phyloP scores from a whole-genome alignment of 2,113 vertebrate species.

The Emydocephalus ijimae region DNA sequence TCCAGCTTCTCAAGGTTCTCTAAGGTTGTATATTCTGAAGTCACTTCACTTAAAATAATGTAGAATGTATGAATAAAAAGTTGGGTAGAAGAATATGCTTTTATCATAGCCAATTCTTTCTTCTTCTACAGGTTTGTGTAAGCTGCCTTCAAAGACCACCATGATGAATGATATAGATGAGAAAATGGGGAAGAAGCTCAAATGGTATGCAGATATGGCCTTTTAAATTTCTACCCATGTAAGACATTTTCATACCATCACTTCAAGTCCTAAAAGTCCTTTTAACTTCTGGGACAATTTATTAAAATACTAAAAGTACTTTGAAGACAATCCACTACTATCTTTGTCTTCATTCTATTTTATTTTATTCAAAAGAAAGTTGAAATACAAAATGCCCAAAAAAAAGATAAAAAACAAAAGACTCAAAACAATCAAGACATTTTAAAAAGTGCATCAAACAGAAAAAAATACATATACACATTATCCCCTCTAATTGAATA shows the following conservation, averaged over 20 bases:
- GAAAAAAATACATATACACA: background rate
- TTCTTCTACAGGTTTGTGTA: constrained; percentile 64
- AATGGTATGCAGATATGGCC: constrained; percentile 56
- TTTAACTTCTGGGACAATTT: no score
- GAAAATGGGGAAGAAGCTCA: constrained; percentile 64
- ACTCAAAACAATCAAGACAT: background rate
- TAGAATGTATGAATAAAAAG: background rate
- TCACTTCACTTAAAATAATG: background rate
- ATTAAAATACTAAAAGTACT: background rate
- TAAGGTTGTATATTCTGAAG: background rate
- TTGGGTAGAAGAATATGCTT: background rate
- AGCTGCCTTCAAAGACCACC: constrained; percentile 65
- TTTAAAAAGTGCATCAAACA: background rate
- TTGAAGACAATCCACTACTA: background rate
- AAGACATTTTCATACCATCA: background rate
- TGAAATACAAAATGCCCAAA: background rate
- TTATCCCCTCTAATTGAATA: background rate
- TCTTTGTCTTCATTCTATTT: background rate
- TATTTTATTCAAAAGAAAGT: background rate
- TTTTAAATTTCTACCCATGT: background rate
- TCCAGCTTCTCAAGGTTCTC: background rate
- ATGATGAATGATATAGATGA: constrained; percentile 76
- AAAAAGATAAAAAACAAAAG: background rate
- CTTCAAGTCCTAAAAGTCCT: background rate
- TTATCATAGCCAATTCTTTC: background rate